A percentile compares a stretch with the other conserved stretches of the same genome.
phyloP scores from a whole-genome alignment of 2,113 vertebrate genomes.

The Tringa solitaria region DNA sequence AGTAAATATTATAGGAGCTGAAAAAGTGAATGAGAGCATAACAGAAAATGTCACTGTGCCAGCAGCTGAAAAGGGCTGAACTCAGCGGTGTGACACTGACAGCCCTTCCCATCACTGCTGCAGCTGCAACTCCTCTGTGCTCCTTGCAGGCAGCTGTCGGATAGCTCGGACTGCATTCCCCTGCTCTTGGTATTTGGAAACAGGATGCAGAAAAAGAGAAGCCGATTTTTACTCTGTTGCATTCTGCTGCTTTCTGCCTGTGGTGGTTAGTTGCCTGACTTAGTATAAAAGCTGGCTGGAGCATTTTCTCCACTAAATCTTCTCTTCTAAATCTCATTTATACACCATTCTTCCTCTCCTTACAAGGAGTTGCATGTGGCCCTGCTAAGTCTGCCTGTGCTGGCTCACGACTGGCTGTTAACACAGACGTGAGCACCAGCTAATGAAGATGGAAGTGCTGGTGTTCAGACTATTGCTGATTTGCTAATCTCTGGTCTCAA shows the following conservation, averaged over 20 bases:
- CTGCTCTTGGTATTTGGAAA: neutral
- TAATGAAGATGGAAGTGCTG: neutral
- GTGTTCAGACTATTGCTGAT: neutral
- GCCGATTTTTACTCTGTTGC: neutral
- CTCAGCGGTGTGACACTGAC: neutral
- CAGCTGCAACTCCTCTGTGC: neutral
- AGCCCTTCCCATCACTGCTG: neutral
- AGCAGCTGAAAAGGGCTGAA: neutral
- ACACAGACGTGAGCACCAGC: neutral
- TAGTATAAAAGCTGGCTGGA: neutral
- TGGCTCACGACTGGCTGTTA: rapidly evolving
- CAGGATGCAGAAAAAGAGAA: neutral
- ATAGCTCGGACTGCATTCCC: neutral
- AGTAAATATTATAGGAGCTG: neutral
- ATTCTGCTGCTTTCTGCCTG: neutral
- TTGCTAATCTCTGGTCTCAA: neutral
- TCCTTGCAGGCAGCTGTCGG: neutral
- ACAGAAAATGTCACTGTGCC: neutral
- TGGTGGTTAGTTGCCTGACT: neutral
- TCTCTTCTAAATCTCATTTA: neutral
- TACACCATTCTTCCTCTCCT: neutral
- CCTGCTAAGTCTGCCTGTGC: neutral
- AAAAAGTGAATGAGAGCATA: neutral
- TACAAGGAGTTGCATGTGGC: neutral
- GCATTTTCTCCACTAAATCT: neutral